Evolutionary conservation across 2,888 invertebrate genomes (phyloP).

Genomic region (Cheilosia variabilis): DNA sequence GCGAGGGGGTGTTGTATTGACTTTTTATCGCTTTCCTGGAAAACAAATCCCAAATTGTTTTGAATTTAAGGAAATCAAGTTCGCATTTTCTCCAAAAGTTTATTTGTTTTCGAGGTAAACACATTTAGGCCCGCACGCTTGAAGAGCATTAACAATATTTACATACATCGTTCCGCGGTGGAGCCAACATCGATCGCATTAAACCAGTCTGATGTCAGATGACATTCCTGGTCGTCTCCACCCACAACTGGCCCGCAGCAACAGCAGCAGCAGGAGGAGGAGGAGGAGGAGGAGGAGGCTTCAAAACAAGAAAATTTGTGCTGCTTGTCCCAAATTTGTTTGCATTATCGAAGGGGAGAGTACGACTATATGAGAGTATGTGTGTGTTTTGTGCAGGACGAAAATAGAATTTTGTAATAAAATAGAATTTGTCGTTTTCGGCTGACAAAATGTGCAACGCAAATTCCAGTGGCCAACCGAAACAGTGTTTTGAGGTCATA

Average conservation of each 20-base stretch:
- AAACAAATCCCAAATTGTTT: slow-evolving; percentile 14
- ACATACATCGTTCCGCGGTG: slow-evolving; percentile 11
- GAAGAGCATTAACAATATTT: slow-evolving; percentile 26
- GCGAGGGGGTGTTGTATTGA: not conserved
- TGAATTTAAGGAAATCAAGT: slow-evolving; percentile 24
- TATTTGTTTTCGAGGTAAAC: slow-evolving; percentile 41
- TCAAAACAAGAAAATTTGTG: slow-evolving; percentile 20
- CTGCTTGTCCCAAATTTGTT: slow-evolving; percentile 38
- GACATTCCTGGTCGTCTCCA: not conserved
- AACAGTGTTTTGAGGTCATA: slow-evolving; percentile 39
- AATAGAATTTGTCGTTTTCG: slow-evolving; percentile 38
- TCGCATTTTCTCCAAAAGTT: slow-evolving; percentile 16
- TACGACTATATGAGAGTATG: not conserved
- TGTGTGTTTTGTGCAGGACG: not conserved
- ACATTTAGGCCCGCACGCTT: slow-evolving; percentile 1
- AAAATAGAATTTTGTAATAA: slow-evolving; percentile 45
- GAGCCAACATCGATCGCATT: slow-evolving; percentile 15
- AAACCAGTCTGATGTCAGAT: slow-evolving; percentile 26
- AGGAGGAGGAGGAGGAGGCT: not conserved
- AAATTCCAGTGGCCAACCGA: slow-evolving; percentile 43
- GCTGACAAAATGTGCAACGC: slow-evolving; percentile 44
- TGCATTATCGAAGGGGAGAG: not conserved
- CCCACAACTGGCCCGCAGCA: not conserved
- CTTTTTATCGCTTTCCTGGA: slow-evolving; percentile 16
- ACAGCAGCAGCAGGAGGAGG: too few relatives aligned